A percentile compares a stretch with the other conserved stretches of the same genome.
phyloP scores from a whole-genome alignment of 1,140 invertebrate species.

The Tyrophagus putrescentiae region DNA sequence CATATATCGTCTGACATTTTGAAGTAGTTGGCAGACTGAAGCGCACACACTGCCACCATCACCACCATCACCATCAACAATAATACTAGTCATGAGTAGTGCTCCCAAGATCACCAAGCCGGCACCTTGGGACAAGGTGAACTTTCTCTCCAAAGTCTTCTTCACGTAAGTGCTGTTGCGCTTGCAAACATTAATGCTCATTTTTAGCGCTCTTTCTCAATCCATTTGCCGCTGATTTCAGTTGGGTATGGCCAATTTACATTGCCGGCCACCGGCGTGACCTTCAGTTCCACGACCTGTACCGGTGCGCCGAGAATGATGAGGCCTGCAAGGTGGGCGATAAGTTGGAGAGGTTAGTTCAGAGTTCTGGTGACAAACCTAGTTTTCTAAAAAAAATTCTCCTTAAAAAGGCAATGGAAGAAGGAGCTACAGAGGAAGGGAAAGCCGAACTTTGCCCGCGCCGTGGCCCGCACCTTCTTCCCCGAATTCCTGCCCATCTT shows the following conservation, averaged over 20 bases:
- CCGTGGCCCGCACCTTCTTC: slow-evolving; percentile 22
- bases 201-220: not conserved
- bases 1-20: too few relatives aligned
- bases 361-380: not conserved
- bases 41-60: not conserved
- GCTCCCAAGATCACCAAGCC: slow-evolving; percentile 1
- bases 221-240: not conserved
- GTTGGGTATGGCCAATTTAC: slow-evolving; percentile 19
- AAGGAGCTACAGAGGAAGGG: slow-evolving; percentile 23
- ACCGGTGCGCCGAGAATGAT: slow-evolving; percentile 18
- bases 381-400: not conserved
- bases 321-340: not conserved
- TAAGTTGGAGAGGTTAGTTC: slow-evolving; percentile 16
- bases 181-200: not conserved
- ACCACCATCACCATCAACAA: not conserved
- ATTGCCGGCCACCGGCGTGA: slow-evolving; percentile 19
- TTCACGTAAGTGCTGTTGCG: slow-evolving; percentile 16
- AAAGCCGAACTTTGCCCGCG: slow-evolving; percentile 24
- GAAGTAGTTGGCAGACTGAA: not conserved
- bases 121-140: slow-evolving; percentile 19
- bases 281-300: slow-evolving; percentile 21
- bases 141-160: slow-evolving; percentile 10
- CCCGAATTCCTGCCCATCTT: slow-evolving; percentile 20
- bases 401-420: slow-evolving; percentile 23
- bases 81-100: slow-evolving; percentile 4